These are phyloP conservation scores for Cydia strobilella DNA, from an alignment of 1,140 invertebrate genomes.

Conservation along the genomic window DNA sequence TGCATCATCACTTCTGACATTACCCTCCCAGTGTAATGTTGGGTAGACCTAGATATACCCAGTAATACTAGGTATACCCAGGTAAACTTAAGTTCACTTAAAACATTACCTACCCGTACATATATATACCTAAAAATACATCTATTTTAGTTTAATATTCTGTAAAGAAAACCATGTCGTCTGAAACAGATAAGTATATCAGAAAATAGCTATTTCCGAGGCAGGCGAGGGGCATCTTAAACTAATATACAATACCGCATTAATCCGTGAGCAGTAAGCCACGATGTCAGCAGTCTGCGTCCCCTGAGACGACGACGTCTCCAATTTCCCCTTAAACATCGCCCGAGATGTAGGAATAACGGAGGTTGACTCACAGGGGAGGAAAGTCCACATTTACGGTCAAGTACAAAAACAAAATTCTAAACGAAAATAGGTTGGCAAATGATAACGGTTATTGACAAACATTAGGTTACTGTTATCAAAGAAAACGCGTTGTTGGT, in stretches of 20 bases:
- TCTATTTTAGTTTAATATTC: no score
- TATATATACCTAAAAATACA: no score
- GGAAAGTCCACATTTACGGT: constrained; percentile 7
- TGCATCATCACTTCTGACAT: no score
- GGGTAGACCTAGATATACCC: no score
- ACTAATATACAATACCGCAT: constrained; percentile 18
- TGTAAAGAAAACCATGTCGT: no score
- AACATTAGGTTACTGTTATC: no score
- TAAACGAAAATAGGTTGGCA: constrained; percentile 34
- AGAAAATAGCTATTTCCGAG: background rate
- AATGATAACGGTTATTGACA: background rate
- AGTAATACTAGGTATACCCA: no score
- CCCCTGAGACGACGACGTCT: constrained; percentile 46
- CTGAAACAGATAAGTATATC: no score
- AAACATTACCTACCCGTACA: no score
- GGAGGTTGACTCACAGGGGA: background rate
- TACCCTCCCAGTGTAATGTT: no score
- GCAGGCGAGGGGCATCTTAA: constrained; percentile 2
- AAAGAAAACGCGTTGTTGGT: no score
- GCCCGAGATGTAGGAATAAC: constrained; percentile 30
- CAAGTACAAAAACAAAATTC: constrained; percentile 32
- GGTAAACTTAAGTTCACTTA: no score
- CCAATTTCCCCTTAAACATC: constrained; percentile 46
- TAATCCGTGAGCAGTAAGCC: constrained; percentile 23
- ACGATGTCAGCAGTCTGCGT: constrained; percentile 37